Evolutionary conservation across 2,888 invertebrate species (phyloP), one percentile per base, ranked within the genome.

Genomic region (Carcina quercana): DNA sequence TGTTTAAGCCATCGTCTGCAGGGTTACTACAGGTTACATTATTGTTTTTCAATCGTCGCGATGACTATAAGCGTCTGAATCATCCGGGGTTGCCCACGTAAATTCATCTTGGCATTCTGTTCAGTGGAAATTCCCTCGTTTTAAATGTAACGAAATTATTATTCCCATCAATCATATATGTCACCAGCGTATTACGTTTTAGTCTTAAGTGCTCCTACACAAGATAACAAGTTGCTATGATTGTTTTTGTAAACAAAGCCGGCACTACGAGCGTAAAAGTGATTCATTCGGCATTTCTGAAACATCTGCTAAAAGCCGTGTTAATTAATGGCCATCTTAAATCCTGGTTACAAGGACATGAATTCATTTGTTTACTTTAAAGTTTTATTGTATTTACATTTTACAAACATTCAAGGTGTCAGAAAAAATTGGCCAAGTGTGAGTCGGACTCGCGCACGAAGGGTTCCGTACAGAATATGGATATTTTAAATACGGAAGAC

Each of bases 161-260:
- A 28, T 29, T 28, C 28, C 15, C 28, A 35, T 10, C 13, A 14
- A 24, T 19, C 10, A 19, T 13, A 15, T 5, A 5, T 31, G 21
- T 15, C n/a, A 13, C 25, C 28, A 30, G 27, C 32, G 26, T 34
- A 14, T 22, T 24, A 10, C 35, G 15, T 40, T 37, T 24, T 25
- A 28, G 12, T 28, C 32, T 11, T 15, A 28, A 31, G 24, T 24
- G 26, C 32, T 34, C 34, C 17, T 32, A 32, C 25, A 26, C 14
- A 20, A 29, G 27, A 31, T 37, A 45, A 40, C 51, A 47, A 49
- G 46, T 48, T 52, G 56, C 56, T 55, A 55, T 59, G 53, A 52
- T 66, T 69, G 66, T 70, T 72, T 58, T 66, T 67, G 67, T 72
- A 73, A 71, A 72, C 68, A 73, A 55, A 58, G 54, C 56, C 45